These are phyloP conservation scores for Peromyscus polionotus DNA, from an alignment of 2,113 vertebrate species.

Conservation along the genomic window DNA sequence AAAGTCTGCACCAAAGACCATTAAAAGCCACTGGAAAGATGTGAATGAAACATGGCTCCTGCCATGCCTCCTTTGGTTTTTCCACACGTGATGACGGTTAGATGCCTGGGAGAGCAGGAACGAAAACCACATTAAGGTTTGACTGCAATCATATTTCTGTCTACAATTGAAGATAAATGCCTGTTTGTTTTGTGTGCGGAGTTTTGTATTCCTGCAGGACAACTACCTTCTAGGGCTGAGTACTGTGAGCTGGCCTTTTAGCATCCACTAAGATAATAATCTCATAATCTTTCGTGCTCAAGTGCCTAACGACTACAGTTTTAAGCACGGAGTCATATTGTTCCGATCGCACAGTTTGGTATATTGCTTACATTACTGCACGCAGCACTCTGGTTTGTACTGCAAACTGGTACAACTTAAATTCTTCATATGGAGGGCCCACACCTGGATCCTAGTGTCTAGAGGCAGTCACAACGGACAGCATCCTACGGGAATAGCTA, in stretches of 20 bases:
- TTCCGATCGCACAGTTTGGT: background rate
- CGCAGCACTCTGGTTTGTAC: background rate
- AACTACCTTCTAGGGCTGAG: background rate
- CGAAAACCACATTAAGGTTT: background rate
- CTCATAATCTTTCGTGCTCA: background rate
- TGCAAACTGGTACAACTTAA: background rate
- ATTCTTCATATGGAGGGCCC: background rate
- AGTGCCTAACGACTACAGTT: background rate
- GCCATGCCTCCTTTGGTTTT: background rate
- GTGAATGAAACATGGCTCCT: background rate
- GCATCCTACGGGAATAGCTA: background rate
- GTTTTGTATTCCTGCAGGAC: background rate
- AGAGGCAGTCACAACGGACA: background rate
- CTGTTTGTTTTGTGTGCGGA: background rate
- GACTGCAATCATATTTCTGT: background rate
- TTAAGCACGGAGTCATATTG: background rate
- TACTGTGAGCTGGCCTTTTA: background rate
- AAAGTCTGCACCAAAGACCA: conserved; percentile 21
- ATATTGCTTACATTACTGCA: background rate
- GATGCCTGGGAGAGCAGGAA: background rate
- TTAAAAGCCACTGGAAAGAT: background rate
- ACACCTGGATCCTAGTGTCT: background rate
- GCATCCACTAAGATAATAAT: background rate
- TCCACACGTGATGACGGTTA: background rate
- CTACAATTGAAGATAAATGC: background rate